Evolutionary conservation across 2,888 invertebrate genomes (phyloP).

Genomic region (Calliphora vomitoria): DNA sequence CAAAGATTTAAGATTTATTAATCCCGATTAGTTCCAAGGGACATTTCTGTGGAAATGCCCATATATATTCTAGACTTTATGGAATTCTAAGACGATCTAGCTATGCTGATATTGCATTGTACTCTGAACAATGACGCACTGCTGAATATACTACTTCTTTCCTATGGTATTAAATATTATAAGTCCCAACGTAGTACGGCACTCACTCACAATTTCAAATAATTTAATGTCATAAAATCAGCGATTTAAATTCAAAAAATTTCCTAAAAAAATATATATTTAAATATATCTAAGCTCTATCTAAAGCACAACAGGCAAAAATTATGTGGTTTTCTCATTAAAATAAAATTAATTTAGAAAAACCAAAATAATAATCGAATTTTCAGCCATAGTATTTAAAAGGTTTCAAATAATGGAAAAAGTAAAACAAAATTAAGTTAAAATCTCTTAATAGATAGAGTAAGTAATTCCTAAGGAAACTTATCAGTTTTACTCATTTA

Average conservation of each 20-base stretch:
- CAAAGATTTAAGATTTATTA: too few species aligned
- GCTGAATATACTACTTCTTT: too few species aligned
- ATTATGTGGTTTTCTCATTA: neutral
- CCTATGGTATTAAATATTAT: neutral
- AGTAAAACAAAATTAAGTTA: too few species aligned
- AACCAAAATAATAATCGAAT: neutral
- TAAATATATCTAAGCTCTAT: neutral
- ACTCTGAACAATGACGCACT: too few species aligned
- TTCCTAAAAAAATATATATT: neutral
- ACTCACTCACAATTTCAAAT: neutral
- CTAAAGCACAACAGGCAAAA: neutral
- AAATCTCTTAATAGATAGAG: too few species aligned
- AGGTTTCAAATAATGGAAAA: neutral
- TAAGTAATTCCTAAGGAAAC: too few species aligned
- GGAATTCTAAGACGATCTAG: too few species aligned
- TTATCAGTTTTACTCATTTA: too few species aligned
- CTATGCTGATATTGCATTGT: too few species aligned
- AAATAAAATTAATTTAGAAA: neutral
- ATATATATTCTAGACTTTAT: too few species aligned
- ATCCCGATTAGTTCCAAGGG: too few species aligned
- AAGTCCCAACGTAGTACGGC: neutral
- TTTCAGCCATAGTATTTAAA: neutral
- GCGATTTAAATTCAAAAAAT: neutral
- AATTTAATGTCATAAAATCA: neutral
- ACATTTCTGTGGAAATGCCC: too few species aligned